Evolutionary conservation across 2,113 vertebrate genomes (phyloP), one percentile per base, ranked within the genome.

Genomic region (Pholis gunnellus): DNA sequence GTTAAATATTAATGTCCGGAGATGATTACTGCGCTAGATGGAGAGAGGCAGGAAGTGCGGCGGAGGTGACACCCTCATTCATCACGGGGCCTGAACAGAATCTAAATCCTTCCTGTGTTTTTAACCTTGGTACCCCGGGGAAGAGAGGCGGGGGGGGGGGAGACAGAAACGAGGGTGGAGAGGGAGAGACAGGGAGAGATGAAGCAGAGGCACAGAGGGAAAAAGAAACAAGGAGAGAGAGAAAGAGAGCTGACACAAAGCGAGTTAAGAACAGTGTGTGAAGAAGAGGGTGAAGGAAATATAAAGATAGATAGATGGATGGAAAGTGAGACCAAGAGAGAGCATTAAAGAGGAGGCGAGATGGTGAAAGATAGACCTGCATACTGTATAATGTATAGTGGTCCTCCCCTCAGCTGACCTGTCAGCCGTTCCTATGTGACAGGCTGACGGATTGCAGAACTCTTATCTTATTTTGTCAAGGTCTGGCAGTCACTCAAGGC

Each of bases 391-490:
- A 92, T 83, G 84, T 87, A 85, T 71, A 74, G 56, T 61, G 67
- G 75, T 48, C 67, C 29, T 75, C 72, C 83, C 67, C 83, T 87
- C 76, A 61, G 82, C 88, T 90, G 90, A 91, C 90, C 88, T 80
- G 91, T 83, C 92, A 83, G 79, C 69, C 54, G 36, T 74, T 87
- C 88, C 83, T 67, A 36, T 86, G 87, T 93, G 95, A 93, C 94
- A 92, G 85, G 78, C 91, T 95, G 94, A 95, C 75, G 86, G 89
- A 94, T 95, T 87, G 91, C 93, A 88, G 90, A 91, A 89, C 90
- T 93, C 93, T 95, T 95, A 95, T 95, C 94, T 95, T 95, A 93
- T 95, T 95, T 94, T 91, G 87, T 94, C 94, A 94, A 94, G 94
- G 94, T 94, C 94, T 95, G 94, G 92, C 94, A 94, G 91, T 91